Conservation (phyloP, 1,140 invertebrate species). For the Drosophila nasuta region DNA sequence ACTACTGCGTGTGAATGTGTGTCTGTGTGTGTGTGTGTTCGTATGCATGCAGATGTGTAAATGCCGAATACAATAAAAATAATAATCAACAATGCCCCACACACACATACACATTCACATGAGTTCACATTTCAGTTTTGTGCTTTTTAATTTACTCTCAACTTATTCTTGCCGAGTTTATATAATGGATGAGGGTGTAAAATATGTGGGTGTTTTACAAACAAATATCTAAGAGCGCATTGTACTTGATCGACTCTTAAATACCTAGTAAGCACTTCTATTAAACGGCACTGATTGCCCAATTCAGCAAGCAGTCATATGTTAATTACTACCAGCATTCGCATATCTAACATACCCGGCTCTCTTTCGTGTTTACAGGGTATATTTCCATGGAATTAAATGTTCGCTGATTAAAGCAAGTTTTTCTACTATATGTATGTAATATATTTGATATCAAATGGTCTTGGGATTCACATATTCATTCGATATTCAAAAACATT, state of each 20-base stretch:
- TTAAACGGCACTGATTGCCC: not conserved
- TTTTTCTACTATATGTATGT: constrained; percentile 18
- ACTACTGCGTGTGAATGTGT: constrained; percentile 35
- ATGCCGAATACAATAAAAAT: constrained; percentile 78
- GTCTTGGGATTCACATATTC: constrained; percentile 2
- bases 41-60: constrained; percentile 56
- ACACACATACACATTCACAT: constrained; percentile 37
- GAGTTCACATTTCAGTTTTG: constrained; percentile 54
- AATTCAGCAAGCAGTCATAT: not conserved
- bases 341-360: not conserved
- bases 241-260: not conserved
- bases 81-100: constrained; percentile 68
- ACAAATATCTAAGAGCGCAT: not conserved
- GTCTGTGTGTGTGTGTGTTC: constrained; percentile 37
- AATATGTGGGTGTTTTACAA: constrained; percentile 41
- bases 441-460: constrained; percentile 4
- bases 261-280: not conserved
- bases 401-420: constrained; percentile 23
- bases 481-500: not conserved
- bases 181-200: constrained; percentile 48
- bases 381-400: constrained; percentile 13
- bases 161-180: constrained; percentile 42
- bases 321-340: not conserved
- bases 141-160: constrained; percentile 60
- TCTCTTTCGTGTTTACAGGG: not conserved